Percentiles rank a stretch among this genome's conserved stretches.
These are phyloP conservation scores for Porphyrio hochstetteri DNA, from an alignment of 2,113 vertebrate genomes.

Conservation along the genomic window DNA sequence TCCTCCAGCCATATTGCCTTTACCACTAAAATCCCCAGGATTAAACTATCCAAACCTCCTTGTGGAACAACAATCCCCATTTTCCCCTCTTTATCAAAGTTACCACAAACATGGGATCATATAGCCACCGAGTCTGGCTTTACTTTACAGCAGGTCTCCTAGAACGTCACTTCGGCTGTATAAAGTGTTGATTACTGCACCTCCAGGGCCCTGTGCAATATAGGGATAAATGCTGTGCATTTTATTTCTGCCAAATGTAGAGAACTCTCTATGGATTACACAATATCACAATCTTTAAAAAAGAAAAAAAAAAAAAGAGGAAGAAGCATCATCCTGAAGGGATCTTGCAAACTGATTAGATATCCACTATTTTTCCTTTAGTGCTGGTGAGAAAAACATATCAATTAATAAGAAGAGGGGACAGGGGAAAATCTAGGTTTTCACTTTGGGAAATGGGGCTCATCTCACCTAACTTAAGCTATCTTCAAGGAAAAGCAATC, in stretches of 20 bases:
- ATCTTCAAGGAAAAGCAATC: neutral
- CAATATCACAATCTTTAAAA: neutral
- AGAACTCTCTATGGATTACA: neutral
- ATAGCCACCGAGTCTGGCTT: neutral
- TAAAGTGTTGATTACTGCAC: neutral
- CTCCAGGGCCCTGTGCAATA: neutral
- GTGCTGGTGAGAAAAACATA: neutral
- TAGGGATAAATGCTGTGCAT: neutral
- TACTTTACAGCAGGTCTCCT: neutral
- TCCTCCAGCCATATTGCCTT: neutral
- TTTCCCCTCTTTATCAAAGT: neutral
- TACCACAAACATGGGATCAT: neutral
- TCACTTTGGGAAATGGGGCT: neutral
- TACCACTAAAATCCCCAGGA: neutral
- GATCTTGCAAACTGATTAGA: neutral
- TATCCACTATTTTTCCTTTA: neutral
- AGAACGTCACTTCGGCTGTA: accelerated
- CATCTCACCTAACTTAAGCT: neutral
- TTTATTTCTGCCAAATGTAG: neutral
- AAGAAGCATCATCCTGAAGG: neutral
- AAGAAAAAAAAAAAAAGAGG: neutral
- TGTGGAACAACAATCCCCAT: neutral
- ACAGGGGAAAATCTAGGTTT: neutral
- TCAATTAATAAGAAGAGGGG: neutral
- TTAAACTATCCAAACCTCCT: neutral